Evolutionary conservation across 1,140 invertebrate genomes (phyloP), one percentile per base, ranked within the genome.

Genomic region (Drosophila hydei): DNA sequence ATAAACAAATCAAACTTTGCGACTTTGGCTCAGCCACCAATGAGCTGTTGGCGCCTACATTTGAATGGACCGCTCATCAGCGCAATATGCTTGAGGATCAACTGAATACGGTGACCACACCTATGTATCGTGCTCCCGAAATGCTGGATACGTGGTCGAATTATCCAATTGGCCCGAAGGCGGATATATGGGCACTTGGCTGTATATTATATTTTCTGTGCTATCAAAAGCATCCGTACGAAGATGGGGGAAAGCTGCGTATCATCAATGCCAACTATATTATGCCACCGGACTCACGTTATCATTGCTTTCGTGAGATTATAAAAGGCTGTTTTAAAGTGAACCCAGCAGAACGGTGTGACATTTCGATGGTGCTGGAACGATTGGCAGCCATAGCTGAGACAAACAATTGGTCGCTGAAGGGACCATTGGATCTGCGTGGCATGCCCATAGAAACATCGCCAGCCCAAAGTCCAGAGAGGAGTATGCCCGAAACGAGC

Each of bases 101-200:
- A 92, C 92, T 96, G 76, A 94, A 94, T 16, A 93, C 93, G 68
- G 95, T 95, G 76, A 97, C 96, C 25, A 97, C 96, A 1, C 96
- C 96, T 0, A 97, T 97, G 96, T 97, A 97, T 88, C 92, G 96
- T 80, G 95, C 98, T 1, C 98, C 98, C 19, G 98, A 99, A 93
- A 98, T 99, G 94, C 93, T 99, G 54, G 99, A 99, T 91, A 97
- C 98, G 0, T 99, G 99, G 96, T 97, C 96, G 89, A 99, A 99
- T 92, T 96, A 96, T 92, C 95, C 96, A 40, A 98, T 99, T 68
- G 96, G 97, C 33, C 94, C 95, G 67, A 94, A 96, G 14, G 94
- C 96, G 3, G 99, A 99, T 93, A 94, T 99, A 25, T 99, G 99
- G 99, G 98, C 98, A 3, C 92, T 99, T 18, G 99, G 99, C 5